Evolutionary conservation across 2,113 vertebrate genomes (phyloP).

Genomic region (Parotia lawesii): DNA sequence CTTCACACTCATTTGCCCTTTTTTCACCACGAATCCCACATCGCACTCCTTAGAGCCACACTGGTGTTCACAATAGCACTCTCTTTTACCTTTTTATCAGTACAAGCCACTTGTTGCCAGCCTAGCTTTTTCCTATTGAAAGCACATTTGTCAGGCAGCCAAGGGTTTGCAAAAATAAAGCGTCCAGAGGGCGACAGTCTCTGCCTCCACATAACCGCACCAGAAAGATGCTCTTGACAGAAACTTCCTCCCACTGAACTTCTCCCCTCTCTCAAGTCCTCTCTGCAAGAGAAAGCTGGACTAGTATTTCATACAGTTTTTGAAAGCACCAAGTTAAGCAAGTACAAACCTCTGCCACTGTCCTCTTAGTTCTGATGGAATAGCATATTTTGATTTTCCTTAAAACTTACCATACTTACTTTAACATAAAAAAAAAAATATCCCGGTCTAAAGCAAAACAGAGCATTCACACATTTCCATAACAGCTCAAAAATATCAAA

Average conservation of each 20-base stretch:
- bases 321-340: not conserved
- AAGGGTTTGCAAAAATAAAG: slow-evolving; percentile 1
- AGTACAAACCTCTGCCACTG: not conserved
- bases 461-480: not conserved
- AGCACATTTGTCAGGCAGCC: slow-evolving; percentile 19
- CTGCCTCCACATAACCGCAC: not conserved
- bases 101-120: slow-evolving; percentile 8
- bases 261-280: not conserved
- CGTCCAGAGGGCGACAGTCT: not conserved
- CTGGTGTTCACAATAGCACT: not conserved
- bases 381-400: not conserved
- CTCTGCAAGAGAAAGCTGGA: not conserved
- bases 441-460: not conserved
- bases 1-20: not conserved
- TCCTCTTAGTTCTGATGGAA: not conserved
- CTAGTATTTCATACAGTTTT: not conserved
- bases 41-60: not conserved
- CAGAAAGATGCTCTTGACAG: not conserved
- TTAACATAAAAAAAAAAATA: not conserved
- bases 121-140: not conserved
- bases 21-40: not conserved
- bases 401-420: not conserved
- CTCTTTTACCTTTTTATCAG: slow-evolving; percentile 17
- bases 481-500: not conserved
- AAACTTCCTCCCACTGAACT: not conserved